A percentile compares a stretch with the other conserved stretches of the same genome.
These are phyloP conservation scores for Chaetophractus vellerosus DNA, from an alignment of 2,797 vertebrate species.

Conservation along the genomic window DNA sequence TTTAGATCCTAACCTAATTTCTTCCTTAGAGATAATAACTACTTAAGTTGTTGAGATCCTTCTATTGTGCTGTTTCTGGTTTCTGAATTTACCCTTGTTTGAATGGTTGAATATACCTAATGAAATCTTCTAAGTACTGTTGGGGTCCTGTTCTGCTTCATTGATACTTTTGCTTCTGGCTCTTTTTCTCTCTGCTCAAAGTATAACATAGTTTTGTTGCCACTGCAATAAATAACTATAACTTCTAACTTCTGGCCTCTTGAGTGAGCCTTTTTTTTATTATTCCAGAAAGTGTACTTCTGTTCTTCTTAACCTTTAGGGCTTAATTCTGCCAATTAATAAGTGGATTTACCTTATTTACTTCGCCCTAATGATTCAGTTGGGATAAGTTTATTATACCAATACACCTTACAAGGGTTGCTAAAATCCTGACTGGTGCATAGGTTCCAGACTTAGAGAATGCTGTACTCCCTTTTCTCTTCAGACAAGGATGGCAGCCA, in stretches of 20 bases:
- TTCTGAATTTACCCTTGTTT: slow-evolving; percentile 51
- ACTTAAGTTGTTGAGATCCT: slow-evolving; percentile 41
- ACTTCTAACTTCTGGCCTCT: slow-evolving; percentile 33
- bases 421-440: slow-evolving; percentile 34
- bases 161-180: slow-evolving; percentile 64
- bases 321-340: slow-evolving; percentile 55
- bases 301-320: slow-evolving; percentile 44
- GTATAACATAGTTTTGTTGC: slow-evolving; percentile 62
- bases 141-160: slow-evolving; percentile 58
- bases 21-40: slow-evolving; percentile 51
- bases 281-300: not conserved
- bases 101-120: slow-evolving; percentile 52
- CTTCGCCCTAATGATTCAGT: slow-evolving; percentile 63
- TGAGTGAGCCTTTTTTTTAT: slow-evolving; percentile 49
- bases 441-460: slow-evolving; percentile 30
- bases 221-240: slow-evolving; percentile 58
- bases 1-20: slow-evolving; percentile 36
- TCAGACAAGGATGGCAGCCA: slow-evolving; percentile 41
- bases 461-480: slow-evolving; percentile 29
- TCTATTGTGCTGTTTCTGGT: not conserved
- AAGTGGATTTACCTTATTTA: slow-evolving; percentile 40
- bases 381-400: slow-evolving; percentile 52
- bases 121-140: not conserved
- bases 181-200: slow-evolving; percentile 55
- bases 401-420: slow-evolving; percentile 16